phyloP scores from a whole-genome alignment of 2,113 vertebrate species.

The Camelus dromedarius region DNA sequence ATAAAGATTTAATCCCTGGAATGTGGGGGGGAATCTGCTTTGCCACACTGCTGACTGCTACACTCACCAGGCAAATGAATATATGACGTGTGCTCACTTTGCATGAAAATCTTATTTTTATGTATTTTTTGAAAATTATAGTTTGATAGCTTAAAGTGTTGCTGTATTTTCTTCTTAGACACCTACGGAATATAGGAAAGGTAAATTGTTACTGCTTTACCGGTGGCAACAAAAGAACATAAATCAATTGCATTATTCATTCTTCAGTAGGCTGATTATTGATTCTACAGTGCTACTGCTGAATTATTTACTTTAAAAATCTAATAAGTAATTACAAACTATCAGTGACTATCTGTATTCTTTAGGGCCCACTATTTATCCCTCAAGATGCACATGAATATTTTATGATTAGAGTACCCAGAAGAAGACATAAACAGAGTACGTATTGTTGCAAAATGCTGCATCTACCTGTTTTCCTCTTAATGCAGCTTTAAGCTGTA shows the following conservation, averaged over 20 bases:
- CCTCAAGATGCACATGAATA: conserved; percentile 13
- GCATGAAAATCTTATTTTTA: neutral
- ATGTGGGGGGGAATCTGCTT: neutral
- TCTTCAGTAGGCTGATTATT: conserved; percentile 71
- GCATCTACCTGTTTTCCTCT: neutral
- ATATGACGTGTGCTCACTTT: neutral
- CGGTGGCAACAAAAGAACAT: conserved; percentile 38
- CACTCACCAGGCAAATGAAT: neutral
- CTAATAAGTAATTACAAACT: conserved; percentile 75
- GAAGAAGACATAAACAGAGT: conserved; percentile 45
- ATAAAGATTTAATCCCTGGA: neutral
- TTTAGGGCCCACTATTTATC: conserved; percentile 53
- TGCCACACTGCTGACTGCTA: neutral
- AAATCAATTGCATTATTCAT: conserved; percentile 70
- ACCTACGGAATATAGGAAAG: conserved; percentile 35
- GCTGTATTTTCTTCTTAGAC: conserved; percentile 50
- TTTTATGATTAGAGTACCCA: conserved; percentile 51
- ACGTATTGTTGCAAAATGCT: neutral
- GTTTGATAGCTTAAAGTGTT: conserved; percentile 11
- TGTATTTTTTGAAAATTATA: neutral
- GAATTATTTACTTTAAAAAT: conserved; percentile 79
- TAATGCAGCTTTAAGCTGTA: neutral
- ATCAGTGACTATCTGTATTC: conserved; percentile 29
- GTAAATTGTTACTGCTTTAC: conserved; percentile 19
- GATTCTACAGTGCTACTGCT: conserved; percentile 69